Base-by-base conservation (phyloP, 2,888 invertebrate species). In the Ephialtes manifestator region DNA sequence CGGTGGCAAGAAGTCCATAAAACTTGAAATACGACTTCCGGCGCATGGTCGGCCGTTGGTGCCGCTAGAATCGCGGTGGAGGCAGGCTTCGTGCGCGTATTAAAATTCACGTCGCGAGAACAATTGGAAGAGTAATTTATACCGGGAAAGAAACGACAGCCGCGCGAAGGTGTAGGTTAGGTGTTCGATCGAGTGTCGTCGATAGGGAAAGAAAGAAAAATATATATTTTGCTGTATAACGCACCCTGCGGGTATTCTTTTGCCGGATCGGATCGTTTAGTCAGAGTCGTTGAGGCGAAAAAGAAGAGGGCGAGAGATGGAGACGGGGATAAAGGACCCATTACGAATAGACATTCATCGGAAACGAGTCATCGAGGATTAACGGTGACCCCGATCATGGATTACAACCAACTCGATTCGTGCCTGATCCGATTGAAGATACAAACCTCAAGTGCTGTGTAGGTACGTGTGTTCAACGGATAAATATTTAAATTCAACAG, bases 21-120 rank as follows among this genome's bases (percentile, higher is more conserved):
- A 87, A 86, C 65, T 83, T 87, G 81, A 87, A 86, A 83, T 83
- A 87, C 80, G 74, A 84, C 86, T 77, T 79, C 84, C 81, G 65
- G 63, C 65, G 72, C 83, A 60, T 43, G 72, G 63, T 67, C 46
- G 55, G 60, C 10, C 7, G 46, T 1, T 10, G 39, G 35, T 55
- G 35, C 13, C 2, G n/a, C 39, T 18, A 43, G 20, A 20, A 65
- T 65, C 39, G 39, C 15, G 39, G 51, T 53, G 39, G 39, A 35
- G 65, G 15, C 39, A 13, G n/a, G 18, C 20, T 39, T 60, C 55
- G 76, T 67, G 53, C 43, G 35, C 68, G 79, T 81, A 86, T 86
- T 87, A 84, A 87, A 84, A 87, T 87, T 87, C 86, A 74, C 86
- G 71, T 81, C 82, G 78, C 79, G 80, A 81, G 76, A 77, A 83